Conservation (phyloP, 1,140 invertebrate genomes). For the Dryas iulia region DNA sequence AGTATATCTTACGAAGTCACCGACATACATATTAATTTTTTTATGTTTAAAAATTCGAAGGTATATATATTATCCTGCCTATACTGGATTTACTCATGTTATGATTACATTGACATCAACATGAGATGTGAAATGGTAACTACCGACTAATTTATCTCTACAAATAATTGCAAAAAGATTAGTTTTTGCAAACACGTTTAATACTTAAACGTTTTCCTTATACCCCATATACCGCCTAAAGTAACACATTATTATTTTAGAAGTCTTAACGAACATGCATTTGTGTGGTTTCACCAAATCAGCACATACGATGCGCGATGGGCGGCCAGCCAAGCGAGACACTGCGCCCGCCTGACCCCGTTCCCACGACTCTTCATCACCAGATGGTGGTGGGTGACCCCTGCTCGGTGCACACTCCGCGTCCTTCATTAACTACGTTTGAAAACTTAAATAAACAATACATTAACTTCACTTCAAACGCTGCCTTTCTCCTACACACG, state of each 20-base stretch:
- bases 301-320: conserved; percentile 37
- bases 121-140: too few species aligned
- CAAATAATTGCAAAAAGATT: too few species aligned
- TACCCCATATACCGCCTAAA: neutral
- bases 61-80: too few species aligned
- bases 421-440: neutral
- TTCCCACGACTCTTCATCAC: conserved; percentile 57
- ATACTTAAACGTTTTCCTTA: neutral
- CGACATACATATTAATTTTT: too few species aligned
- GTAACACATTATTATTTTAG: neutral
- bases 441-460: neutral
- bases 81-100: too few species aligned
- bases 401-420: neutral
- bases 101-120: too few species aligned
- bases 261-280: conserved; percentile 12
- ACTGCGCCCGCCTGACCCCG: conserved; percentile 63
- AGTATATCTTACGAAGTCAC: too few species aligned
- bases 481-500: neutral
- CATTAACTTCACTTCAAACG: too few species aligned
- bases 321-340: conserved; percentile 53
- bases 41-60: too few species aligned
- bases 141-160: too few species aligned
- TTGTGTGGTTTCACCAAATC: conserved; percentile 44
- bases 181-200: too few species aligned
- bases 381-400: conserved; percentile 37